A percentile compares a stretch with the other conserved stretches of the same genome.
These are phyloP conservation scores for Eupithecia subfuscata DNA, from an alignment of 2,888 invertebrate genomes.

Conservation along the genomic window DNA sequence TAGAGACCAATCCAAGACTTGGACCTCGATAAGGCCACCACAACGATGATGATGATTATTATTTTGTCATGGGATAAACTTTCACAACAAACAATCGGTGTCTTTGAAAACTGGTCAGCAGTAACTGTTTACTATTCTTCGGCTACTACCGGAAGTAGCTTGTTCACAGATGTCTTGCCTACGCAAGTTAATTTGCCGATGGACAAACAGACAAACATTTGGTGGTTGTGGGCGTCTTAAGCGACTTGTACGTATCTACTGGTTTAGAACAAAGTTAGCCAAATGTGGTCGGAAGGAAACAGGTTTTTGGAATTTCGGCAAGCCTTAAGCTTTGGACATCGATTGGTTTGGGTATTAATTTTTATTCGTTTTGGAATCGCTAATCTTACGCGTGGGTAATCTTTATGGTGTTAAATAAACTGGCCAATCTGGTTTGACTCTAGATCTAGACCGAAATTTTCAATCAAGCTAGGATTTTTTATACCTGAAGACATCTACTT, in stretches of 20 bases:
- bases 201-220: conserved; percentile 51
- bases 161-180: conserved; percentile 55
- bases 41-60: not conserved
- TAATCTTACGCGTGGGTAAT: not conserved
- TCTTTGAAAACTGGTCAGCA: conserved; percentile 5
- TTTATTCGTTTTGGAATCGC: not conserved
- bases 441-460: not conserved
- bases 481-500: not conserved
- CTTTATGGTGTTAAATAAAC: not conserved
- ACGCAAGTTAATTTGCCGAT: conserved; percentile 55
- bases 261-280: conserved; percentile 21
- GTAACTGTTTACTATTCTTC: not conserved
- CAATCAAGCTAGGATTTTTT: not conserved
- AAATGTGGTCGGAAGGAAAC: conserved; percentile 24
- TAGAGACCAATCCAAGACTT: not conserved
- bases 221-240: conserved; percentile 39
- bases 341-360: not conserved
- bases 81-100: conserved; percentile 9
- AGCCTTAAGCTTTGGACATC: not conserved
- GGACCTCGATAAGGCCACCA: not conserved
- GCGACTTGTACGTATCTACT: conserved; percentile 24
- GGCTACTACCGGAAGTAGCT: conserved; percentile 53
- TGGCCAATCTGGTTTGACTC: not conserved
- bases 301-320: conserved; percentile 28
- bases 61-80: not conserved